phyloP scores from a whole-genome alignment of 2,888 invertebrate genomes.

The Eurytoma adleriae region DNA sequence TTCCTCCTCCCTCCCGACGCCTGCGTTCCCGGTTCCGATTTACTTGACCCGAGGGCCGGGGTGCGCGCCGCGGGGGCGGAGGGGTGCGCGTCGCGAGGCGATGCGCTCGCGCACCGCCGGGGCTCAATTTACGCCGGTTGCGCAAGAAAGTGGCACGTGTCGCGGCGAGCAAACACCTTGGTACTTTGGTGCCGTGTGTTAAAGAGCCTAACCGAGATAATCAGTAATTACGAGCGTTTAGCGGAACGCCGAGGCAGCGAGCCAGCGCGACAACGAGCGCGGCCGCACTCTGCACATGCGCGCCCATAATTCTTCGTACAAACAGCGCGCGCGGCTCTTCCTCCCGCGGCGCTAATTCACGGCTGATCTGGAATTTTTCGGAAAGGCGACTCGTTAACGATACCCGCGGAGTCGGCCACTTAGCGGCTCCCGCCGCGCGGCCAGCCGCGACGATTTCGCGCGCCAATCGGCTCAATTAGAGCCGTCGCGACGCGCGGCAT shows the following conservation, averaged over 20 bases:
- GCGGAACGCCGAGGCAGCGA: constrained; percentile 61
- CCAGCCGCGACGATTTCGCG: background rate
- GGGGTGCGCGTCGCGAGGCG: background rate
- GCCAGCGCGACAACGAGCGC: background rate
- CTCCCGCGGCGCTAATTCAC: constrained; percentile 19
- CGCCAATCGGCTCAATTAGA: background rate
- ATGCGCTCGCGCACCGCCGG: too few species aligned
- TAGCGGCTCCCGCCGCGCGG: background rate
- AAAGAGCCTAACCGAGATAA: constrained; percentile 75
- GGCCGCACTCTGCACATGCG: constrained; percentile 5
- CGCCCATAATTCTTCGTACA: constrained; percentile 20
- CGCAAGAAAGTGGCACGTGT: constrained; percentile 64
- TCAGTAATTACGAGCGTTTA: constrained; percentile 74
- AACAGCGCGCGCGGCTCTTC: constrained; percentile 14
- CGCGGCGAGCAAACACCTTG: constrained; percentile 61
- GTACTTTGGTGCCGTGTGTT: constrained; percentile 70
- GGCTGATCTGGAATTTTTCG: constrained; percentile 40
- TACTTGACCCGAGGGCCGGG: too few species aligned
- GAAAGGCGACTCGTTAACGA: constrained; percentile 8
- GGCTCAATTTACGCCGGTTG: constrained; percentile 9
- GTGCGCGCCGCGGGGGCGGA: too few species aligned
- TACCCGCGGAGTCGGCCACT: background rate
- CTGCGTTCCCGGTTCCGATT: too few species aligned
- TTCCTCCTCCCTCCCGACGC: constrained; percentile 17
- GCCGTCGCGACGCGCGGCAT: background rate